Evolutionary conservation across 1,140 invertebrate genomes (phyloP).

Genomic region (Batillaria attramentaria): DNA sequence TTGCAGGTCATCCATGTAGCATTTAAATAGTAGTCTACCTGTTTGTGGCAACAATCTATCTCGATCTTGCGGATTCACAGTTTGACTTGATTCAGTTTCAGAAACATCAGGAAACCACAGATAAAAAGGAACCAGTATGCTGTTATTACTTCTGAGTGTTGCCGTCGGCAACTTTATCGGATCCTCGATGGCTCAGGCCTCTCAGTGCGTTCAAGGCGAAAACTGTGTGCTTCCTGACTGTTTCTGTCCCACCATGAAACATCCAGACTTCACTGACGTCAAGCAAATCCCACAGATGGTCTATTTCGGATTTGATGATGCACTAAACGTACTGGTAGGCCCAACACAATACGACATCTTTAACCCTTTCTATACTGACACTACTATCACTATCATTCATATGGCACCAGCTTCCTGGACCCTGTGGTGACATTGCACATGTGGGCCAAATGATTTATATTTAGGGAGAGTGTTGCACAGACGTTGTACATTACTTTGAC

Average conservation of each 20-base stretch:
- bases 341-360: neutral
- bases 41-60: neutral
- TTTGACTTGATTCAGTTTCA: too few relatives aligned
- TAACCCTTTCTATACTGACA: too few relatives aligned
- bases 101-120: neutral
- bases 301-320: constrained; percentile 66
- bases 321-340: constrained; percentile 39
- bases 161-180: neutral
- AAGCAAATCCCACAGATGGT: constrained; percentile 62
- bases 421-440: too few relatives aligned
- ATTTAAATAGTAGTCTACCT: neutral
- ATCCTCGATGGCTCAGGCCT: neutral
- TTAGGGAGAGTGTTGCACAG: neutral
- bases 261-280: constrained; percentile 26
- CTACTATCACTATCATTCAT: too few relatives aligned
- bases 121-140: neutral
- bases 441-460: neutral
- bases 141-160: too few relatives aligned
- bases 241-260: constrained; percentile 82
- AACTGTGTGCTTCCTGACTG: constrained; percentile 93
- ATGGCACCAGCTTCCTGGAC: too few relatives aligned
- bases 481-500: neutral
- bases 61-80: neutral
- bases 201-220: constrained; percentile 33
- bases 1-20: neutral